phyloP scores from a whole-genome alignment of 2,797 vertebrate species.

The Nothura maculosa region DNA sequence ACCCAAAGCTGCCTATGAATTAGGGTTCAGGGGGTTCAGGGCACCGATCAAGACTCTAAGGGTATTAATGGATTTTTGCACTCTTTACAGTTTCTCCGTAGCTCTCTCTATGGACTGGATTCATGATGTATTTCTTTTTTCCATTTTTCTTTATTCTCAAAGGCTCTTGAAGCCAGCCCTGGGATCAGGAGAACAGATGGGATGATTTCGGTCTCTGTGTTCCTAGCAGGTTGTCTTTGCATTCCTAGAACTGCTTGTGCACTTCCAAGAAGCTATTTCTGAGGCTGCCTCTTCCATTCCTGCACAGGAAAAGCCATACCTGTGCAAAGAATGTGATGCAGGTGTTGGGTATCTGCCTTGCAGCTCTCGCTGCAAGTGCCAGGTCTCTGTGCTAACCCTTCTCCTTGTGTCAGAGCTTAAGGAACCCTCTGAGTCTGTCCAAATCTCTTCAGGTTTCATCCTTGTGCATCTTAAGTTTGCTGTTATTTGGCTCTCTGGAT shows the following conservation, averaged over 20 bases:
- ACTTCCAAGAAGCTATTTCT: neutral
- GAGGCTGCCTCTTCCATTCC: neutral
- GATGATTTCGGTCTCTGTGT: neutral
- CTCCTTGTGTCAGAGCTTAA: neutral
- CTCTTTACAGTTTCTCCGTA: neutral
- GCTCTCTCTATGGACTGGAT: neutral
- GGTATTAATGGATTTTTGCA: neutral
- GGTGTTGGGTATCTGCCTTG: neutral
- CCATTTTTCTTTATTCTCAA: neutral
- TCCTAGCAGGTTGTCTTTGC: neutral
- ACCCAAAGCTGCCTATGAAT: neutral
- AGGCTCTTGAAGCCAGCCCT: neutral
- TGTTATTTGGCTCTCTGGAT: neutral
- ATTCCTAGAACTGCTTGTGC: neutral
- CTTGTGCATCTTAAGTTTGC: neutral
- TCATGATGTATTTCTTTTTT: neutral
- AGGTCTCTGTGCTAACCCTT: neutral
- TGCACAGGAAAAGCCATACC: neutral
- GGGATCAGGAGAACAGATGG: neutral
- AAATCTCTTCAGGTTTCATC: neutral
- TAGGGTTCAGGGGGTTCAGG: neutral
- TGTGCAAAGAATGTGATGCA: neutral
- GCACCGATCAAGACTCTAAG: neutral
- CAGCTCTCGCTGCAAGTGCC: neutral
- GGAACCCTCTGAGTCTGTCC: neutral